Evolutionary conservation across 2,888 invertebrate genomes (phyloP), one percentile per base, ranked within the genome.

Genomic region (Eilema sororculum): DNA sequence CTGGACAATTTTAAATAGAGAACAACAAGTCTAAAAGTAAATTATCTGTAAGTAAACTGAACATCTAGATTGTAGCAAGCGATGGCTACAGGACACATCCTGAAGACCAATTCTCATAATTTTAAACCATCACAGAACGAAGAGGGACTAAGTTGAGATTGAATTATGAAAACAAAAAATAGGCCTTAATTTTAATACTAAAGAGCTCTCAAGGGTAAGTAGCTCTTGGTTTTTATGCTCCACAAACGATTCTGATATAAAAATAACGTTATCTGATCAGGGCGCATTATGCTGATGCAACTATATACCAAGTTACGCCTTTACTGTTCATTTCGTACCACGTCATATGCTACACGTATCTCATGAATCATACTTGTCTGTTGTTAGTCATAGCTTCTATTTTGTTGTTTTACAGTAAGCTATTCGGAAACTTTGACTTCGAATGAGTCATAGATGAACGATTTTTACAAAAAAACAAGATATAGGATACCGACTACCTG

Each of bases 251-350:
- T 20, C 8, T n/a, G n/a, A 52, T 52, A 6, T 52, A 52, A 52
- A 58, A 5, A 58, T 58, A 58, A 24, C 3, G 12, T 13, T 58
- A 57, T 57, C 24, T 25, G n/a, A 28, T 28, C 64, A 28, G 52
- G n/a, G 25, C 28, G 28, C 5, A 24, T 60, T 30, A 30, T 60
- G 56, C 65, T 65, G 65, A 65, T 65, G 33, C 56, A 65, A 65
- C 33, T 8, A 57, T 30, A 33, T 24, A 57, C 33, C 24, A 24
- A 33, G 24, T 57, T 33, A 57, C 65, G 22, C 9, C 24, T 41
- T 46, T n/a, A 0, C 16, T 22, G 22, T 24, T 20, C 13, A 9
- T 56, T 30, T 52, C 22, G 20, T 66, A 41, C 65, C 58, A 66
- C 66, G 66, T 66, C 66, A 66, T 37, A 20, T 24, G 22, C 9